Base-by-base conservation (phyloP, 2,113 vertebrate genomes). In the Butorides virescens region DNA sequence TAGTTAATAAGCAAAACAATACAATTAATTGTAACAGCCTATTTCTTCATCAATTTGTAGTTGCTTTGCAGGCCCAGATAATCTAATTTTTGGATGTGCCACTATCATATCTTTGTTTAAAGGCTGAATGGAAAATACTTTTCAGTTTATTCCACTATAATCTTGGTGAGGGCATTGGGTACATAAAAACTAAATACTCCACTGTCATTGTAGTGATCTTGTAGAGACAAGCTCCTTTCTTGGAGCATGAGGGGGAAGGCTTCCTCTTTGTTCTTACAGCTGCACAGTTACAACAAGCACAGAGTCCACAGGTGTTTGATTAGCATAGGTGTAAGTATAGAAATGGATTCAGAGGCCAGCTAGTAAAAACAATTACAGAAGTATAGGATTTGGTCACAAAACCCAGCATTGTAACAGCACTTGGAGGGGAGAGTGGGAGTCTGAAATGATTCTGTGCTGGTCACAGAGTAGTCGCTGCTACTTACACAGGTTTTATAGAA, bases 201-300 rank as follows among this genome's bases (percentile, higher is more conserved):
- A 10, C 36, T 81, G 39, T 52, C 6, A 5, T 20, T 49, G 10
- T 15, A 39, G 55, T 27, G 21, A 3, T 50, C 16, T 34, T 56
- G 7, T 10, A 59, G 25, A 39, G 11, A 34, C 8, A 34, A 62
- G 2, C 3, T 55, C 9, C 61, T 34, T 74, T 74, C n/a, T 47
- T 32, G 36, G 37, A 72, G 39, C 34, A 49, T 2, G 1, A 78
- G n/a, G 30, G 63, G 16, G 16, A 34, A 80, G 21, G 22, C 3
- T 84, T 74, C 15, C 10, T 49, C 50, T 65, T 39, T 9, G 12
- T 23, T 83, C 21, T 37, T 20, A n/a, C 11, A 65, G 39, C 59
- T 23, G 15, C 20, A 49, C 7, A 42, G 0, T 17, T 27, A 2
- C 0, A 3, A 15, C 4, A 25, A 49, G 36, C 1, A 4, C 7